Conservation (phyloP, 2,888 invertebrate species). For the Trachelus stipa region DNA sequence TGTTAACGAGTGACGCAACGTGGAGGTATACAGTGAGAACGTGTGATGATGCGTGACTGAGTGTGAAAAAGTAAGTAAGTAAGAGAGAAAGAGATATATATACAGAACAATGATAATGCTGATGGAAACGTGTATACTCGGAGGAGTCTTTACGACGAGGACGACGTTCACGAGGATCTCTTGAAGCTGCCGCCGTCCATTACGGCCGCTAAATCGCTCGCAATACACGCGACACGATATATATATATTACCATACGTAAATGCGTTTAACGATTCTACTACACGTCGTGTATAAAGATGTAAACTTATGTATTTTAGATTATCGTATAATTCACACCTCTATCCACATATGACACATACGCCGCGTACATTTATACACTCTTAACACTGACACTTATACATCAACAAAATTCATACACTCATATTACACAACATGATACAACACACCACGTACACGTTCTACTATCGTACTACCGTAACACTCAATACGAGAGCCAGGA, state of each 20-base stretch:
- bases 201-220: background rate
- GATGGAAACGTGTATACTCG: background rate
- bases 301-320: constrained; percentile 65
- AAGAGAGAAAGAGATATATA: too few relatives aligned
- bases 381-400: constrained; percentile 28
- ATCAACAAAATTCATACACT: constrained; percentile 4
- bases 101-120: background rate
- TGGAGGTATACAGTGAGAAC: background rate
- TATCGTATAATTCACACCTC: constrained; percentile 53
- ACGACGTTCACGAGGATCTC: background rate
- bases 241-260: constrained; percentile 39
- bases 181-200: background rate
- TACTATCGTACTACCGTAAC: background rate
- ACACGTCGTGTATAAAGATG: constrained; percentile 60
- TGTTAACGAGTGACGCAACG: background rate
- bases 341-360: constrained; percentile 13
- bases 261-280: constrained; percentile 55
- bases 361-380: constrained; percentile 27
- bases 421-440: background rate
- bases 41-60: constrained; percentile 3
- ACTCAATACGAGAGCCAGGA: background rate
- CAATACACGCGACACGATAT: background rate
- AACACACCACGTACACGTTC: background rate
- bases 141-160: background rate
- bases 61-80: background rate